Evolutionary conservation across 2,888 invertebrate species (phyloP).

Genomic region (Drepana falcataria): DNA sequence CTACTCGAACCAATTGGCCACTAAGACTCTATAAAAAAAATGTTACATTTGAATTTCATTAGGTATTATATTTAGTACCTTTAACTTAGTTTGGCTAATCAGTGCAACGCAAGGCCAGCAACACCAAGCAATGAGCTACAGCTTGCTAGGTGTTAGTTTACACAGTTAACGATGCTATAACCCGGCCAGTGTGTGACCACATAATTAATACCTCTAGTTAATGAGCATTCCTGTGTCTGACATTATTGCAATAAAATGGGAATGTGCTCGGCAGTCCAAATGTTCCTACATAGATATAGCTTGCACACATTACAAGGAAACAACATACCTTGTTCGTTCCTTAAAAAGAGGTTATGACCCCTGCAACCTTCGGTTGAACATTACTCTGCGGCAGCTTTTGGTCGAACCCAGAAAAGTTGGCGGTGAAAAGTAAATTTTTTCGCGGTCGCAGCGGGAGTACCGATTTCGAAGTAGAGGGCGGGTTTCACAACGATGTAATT

Average conservation of each 20-base stretch:
- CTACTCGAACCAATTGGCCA: no score
- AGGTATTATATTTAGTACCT: no score
- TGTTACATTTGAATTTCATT: no score
- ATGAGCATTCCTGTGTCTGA: background rate
- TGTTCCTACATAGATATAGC: no score
- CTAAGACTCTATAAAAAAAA: no score
- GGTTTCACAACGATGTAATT: conserved; percentile 40
- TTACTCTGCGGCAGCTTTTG: conserved; percentile 19
- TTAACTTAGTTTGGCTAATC: no score
- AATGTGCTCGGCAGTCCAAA: background rate
- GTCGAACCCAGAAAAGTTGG: conserved; percentile 19
- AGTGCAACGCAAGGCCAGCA: no score
- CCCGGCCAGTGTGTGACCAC: background rate
- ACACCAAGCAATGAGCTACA: background rate
- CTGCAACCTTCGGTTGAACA: conserved; percentile 6
- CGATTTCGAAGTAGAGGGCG: conserved; percentile 15
- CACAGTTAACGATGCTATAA: background rate
- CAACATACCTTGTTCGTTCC: no score
- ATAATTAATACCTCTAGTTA: background rate
- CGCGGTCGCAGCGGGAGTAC: conserved; percentile 16
- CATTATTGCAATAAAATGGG: background rate
- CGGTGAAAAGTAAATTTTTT: conserved; percentile 26
- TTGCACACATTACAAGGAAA: no score
- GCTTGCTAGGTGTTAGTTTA: background rate
- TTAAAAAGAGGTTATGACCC: no score